Conservation (phyloP, 2,113 vertebrate genomes). For the Halichoerus grypus region DNA sequence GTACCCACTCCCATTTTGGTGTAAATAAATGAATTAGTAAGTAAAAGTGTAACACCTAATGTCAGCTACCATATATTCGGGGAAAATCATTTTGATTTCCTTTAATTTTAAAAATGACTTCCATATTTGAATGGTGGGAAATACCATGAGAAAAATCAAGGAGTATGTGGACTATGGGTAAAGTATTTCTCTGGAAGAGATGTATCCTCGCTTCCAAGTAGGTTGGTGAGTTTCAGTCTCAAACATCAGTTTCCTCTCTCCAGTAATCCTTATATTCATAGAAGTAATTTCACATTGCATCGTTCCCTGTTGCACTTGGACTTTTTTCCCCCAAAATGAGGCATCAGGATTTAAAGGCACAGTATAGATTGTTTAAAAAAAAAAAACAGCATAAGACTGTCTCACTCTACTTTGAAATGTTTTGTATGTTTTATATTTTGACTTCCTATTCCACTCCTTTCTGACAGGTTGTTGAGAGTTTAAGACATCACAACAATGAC, state of each 20-base stretch:
- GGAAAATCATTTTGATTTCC: not conserved
- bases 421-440: slow-evolving; percentile 56
- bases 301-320: slow-evolving; percentile 45
- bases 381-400: slow-evolving; percentile 32
- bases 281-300: slow-evolving; percentile 1
- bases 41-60: not conserved
- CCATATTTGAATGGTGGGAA: slow-evolving; percentile 18
- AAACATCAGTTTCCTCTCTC: slow-evolving; percentile 1
- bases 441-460: slow-evolving; percentile 36
- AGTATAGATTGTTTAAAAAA: not conserved
- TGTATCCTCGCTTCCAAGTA: not conserved
- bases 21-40: slow-evolving; percentile 16
- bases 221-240: not conserved
- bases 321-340: not conserved
- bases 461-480: slow-evolving; percentile 64
- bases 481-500: slow-evolving; percentile 60
- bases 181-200: not conserved
- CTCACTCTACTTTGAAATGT: slow-evolving; percentile 53
- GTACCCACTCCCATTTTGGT: not conserved
- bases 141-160: not conserved
- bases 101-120: slow-evolving; percentile 50
- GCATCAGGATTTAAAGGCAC: not conserved
- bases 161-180: not conserved
- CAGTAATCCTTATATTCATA: slow-evolving; percentile 49
- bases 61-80: not conserved